Conservation (phyloP, 2,113 vertebrate species). For the Peromyscus maniculatus region DNA sequence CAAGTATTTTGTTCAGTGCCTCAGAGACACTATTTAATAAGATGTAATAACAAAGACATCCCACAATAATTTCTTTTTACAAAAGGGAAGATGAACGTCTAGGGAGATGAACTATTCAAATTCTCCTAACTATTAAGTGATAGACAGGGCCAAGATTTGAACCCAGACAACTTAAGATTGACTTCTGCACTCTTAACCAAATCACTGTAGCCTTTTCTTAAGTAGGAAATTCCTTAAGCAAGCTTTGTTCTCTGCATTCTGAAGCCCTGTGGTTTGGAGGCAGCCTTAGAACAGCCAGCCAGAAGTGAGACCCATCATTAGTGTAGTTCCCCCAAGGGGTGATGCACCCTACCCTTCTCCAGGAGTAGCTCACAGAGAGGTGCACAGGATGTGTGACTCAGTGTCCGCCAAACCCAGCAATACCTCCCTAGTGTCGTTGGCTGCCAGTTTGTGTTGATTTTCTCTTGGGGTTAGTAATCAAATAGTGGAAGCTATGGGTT, state of each 20-base stretch:
- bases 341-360: neutral
- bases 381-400: fast-evolving
- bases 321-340: neutral
- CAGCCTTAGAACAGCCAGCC: neutral
- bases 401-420: neutral
- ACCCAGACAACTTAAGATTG: neutral
- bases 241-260: neutral
- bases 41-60: neutral
- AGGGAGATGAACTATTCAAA: neutral
- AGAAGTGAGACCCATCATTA: no score
- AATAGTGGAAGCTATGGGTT: constrained; percentile 9
- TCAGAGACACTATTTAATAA: neutral
- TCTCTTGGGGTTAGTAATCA: constrained; percentile 22
- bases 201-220: neutral
- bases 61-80: neutral
- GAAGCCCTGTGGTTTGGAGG: neutral
- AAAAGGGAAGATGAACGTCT: neutral
- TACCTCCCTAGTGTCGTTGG: neutral
- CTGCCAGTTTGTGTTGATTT: constrained; percentile 18
- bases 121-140: neutral
- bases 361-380: neutral
- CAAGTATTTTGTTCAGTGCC: neutral
- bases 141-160: neutral
- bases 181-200: neutral
- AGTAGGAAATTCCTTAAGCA: neutral